Conservation (phyloP, 2,113 vertebrate genomes). For the Cephalopholis sonnerati region DNA sequence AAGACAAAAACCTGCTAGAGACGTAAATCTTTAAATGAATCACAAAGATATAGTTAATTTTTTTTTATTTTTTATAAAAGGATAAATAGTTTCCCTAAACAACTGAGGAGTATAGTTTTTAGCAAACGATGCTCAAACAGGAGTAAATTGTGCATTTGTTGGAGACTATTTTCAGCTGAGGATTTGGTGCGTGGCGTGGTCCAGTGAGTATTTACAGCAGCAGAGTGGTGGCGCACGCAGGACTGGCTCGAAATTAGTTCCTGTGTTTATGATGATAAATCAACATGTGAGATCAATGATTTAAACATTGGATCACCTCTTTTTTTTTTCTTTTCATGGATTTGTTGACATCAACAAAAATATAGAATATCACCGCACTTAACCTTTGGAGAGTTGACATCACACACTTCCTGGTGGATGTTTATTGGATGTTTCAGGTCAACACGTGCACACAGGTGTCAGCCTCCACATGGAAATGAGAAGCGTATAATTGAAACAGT, state of each 20-base stretch:
- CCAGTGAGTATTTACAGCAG: neutral
- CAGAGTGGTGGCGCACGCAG: neutral
- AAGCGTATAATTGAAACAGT: conserved; percentile 51
- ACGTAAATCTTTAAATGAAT: neutral
- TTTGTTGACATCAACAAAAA: neutral
- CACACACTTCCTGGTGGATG: neutral
- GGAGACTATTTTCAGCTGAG: neutral
- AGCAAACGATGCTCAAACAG: too few species aligned
- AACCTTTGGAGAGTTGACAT: neutral
- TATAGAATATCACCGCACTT: neutral
- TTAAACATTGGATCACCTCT: neutral
- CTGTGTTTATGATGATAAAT: neutral
- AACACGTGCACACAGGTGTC: neutral
- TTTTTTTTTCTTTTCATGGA: neutral
- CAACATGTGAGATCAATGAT: neutral
- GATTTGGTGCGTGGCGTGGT: neutral
- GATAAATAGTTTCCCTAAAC: too few species aligned
- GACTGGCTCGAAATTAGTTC: neutral
- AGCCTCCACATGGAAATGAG: conserved; percentile 25
- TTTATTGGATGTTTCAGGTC: neutral
- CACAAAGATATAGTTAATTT: neutral
- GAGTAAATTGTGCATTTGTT: too few species aligned
- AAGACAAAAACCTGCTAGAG: too few species aligned
- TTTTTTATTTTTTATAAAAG: too few species aligned
- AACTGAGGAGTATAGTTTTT: too few species aligned